These are phyloP conservation scores for Micropoecilia bifurca DNA, from an alignment of 2,797 vertebrate genomes.

Conservation along the genomic window DNA sequence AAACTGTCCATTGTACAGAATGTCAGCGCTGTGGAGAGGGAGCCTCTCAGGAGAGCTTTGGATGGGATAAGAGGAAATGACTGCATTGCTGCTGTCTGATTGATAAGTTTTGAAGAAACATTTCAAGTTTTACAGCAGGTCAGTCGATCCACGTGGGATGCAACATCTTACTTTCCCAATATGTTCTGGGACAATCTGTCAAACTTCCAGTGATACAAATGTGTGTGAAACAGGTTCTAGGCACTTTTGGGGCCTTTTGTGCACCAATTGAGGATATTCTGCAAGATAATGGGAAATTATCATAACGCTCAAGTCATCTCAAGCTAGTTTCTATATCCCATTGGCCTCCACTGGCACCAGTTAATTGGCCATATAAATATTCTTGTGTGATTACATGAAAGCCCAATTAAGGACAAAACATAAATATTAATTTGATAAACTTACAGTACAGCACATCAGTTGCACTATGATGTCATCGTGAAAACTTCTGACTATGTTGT, in stretches of 20 bases:
- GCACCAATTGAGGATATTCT: not conserved
- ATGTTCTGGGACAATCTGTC: not conserved
- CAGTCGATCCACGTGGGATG: constrained; percentile 21
- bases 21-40: constrained; percentile 24
- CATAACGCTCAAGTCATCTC: not conserved
- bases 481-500: not conserved
- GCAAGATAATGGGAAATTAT: not conserved
- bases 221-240: not conserved
- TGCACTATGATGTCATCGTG: not conserved
- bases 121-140: constrained; percentile 1
- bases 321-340: not conserved
- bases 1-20: constrained; percentile 24
- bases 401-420: not conserved
- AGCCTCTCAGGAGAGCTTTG: constrained; percentile 34
- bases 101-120: constrained; percentile 23
- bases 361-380: not conserved
- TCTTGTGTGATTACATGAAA: not conserved
- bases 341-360: not conserved
- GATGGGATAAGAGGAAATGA: constrained; percentile 12
- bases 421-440: not conserved
- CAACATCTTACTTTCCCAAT: not conserved
- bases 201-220: not conserved
- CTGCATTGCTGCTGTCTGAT: constrained; percentile 25
- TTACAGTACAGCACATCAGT: not conserved
- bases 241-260: not conserved